Evolutionary conservation across 2,888 invertebrate species (phyloP).

Genomic region (Belgica antarctica): DNA sequence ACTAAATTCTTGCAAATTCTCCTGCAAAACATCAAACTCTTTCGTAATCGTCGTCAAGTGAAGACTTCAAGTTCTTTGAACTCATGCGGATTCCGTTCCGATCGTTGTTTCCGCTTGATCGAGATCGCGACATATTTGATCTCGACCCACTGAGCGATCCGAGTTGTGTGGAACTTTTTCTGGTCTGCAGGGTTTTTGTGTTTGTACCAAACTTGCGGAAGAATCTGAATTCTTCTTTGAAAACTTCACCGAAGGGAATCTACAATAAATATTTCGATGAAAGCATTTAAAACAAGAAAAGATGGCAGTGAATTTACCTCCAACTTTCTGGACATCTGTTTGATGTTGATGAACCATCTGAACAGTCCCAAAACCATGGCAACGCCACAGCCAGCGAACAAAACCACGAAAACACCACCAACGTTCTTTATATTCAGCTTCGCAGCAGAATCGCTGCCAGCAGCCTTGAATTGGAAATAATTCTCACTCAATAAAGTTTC

Average conservation of each 20-base stretch:
- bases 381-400: conserved; percentile 16
- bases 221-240: conserved; percentile 69
- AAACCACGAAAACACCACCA: conserved; percentile 25
- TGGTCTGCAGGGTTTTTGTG: neutral
- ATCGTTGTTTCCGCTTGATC: conserved; percentile 25
- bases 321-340: neutral
- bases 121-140: conserved; percentile 29
- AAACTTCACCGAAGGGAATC: conserved; percentile 64
- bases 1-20: too few relatives aligned
- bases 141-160: conserved; percentile 8
- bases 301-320: neutral
- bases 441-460: neutral
- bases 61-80: conserved; percentile 21
- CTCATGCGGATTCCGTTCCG: neutral
- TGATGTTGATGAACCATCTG: conserved; percentile 15
- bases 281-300: neutral
- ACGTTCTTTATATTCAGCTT: conserved; percentile 32
- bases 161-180: conserved; percentile 20
- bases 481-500: neutral
- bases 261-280: conserved; percentile 50
- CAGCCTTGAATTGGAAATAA: neutral
- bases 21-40: too few relatives aligned
- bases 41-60: too few relatives aligned
- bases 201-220: conserved; percentile 58
- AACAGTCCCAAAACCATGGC: conserved; percentile 25